phyloP scores from a whole-genome alignment of 1,140 invertebrate species.

The Drosophila ironensis region DNA sequence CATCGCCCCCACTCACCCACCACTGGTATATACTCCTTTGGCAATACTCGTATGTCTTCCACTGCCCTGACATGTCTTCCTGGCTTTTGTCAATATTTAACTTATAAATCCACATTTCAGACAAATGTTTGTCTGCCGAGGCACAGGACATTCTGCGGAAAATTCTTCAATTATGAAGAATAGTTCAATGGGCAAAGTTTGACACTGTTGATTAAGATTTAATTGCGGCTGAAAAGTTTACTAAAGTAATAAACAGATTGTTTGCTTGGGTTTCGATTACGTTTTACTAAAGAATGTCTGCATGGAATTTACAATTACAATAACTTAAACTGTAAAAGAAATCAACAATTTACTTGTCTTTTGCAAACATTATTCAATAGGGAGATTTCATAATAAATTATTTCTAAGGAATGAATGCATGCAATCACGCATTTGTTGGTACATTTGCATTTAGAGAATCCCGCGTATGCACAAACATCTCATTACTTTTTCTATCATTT shows the following conservation, averaged over 20 bases:
- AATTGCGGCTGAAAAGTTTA: background rate
- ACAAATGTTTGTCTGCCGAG: conserved; percentile 6
- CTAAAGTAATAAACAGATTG: too few species aligned
- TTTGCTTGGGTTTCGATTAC: too few species aligned
- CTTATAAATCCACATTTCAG: conserved; percentile 20
- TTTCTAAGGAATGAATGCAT: too few species aligned
- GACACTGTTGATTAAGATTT: background rate
- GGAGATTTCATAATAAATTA: too few species aligned
- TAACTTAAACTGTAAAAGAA: too few species aligned
- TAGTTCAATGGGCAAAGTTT: background rate
- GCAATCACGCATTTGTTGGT: too few species aligned
- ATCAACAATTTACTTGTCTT: too few species aligned
- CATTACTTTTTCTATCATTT: conserved; percentile 44
- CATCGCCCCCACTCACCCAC: background rate
- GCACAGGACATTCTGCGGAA: background rate
- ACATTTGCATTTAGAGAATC: background rate
- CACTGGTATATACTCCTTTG: background rate
- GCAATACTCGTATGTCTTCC: background rate
- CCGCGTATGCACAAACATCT: conserved; percentile 49
- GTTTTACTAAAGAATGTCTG: too few species aligned
- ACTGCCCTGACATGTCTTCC: background rate
- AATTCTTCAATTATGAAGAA: background rate
- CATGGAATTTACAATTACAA: too few species aligned
- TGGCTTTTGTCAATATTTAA: conserved; percentile 28
- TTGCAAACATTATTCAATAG: too few species aligned